Percentiles rank a stretch among this genome's conserved stretches.
phyloP scores from a whole-genome alignment of 2,888 invertebrate species.

The Tiliacea citrago region DNA sequence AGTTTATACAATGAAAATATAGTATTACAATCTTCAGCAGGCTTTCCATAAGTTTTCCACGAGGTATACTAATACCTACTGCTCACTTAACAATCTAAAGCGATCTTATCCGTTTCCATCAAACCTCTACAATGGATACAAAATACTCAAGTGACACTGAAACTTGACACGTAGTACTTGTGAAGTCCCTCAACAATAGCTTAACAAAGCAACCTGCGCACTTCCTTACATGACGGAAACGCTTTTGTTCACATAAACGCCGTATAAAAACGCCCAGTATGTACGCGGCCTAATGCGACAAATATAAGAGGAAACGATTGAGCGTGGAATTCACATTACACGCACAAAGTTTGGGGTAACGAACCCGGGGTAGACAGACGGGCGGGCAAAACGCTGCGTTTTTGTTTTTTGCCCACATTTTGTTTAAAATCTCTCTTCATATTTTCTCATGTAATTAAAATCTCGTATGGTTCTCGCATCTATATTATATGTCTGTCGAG shows the following conservation, averaged over 20 bases:
- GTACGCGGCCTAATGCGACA: slow-evolving; percentile 21
- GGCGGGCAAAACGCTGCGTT: slow-evolving; percentile 39
- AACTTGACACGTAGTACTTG: slow-evolving; percentile 24
- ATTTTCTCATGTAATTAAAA: not conserved
- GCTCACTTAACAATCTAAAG: not conserved
- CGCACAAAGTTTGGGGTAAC: slow-evolving; percentile 54
- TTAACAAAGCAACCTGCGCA: slow-evolving; percentile 23
- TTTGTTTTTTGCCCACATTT: too few species aligned
- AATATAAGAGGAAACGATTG: slow-evolving; percentile 38
- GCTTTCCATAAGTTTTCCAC: too few species aligned
- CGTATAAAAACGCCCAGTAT: slow-evolving; percentile 19
- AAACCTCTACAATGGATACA: slow-evolving; percentile 18
- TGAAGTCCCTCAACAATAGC: slow-evolving; percentile 32
- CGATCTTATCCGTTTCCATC: slow-evolving; percentile 17
- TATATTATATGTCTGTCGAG: not conserved
- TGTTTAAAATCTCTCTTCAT: not conserved
- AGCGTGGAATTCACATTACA: slow-evolving; percentile 48
- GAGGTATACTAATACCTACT: too few species aligned
- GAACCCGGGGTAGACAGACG: slow-evolving; percentile 47
- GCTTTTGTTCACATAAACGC: slow-evolving; percentile 35
- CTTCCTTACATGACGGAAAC: slow-evolving; percentile 34
- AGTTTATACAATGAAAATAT: too few species aligned
- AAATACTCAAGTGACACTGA: slow-evolving; percentile 12
- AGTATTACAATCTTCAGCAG: too few species aligned
- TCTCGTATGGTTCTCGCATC: not conserved